phyloP scores from a whole-genome alignment of 2,888 invertebrate genomes.

The Trimorus sp. region DNA sequence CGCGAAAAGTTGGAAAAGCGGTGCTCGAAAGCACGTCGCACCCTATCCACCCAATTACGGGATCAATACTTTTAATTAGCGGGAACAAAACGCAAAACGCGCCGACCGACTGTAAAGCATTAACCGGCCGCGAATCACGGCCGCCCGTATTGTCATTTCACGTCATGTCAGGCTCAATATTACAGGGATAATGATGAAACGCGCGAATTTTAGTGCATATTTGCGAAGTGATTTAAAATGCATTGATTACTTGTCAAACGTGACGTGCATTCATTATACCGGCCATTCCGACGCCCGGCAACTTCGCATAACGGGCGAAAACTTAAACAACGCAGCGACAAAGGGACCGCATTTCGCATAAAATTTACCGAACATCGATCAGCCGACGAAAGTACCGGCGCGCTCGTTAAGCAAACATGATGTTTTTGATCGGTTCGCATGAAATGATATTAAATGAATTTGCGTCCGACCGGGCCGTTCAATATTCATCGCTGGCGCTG shows the following conservation, averaged over 20 bases:
- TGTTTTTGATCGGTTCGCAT: background rate
- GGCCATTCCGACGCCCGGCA: background rate
- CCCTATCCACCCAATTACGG: conserved; percentile 14
- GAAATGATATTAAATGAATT: conserved; percentile 1
- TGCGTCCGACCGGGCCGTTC: background rate
- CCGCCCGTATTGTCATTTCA: conserved; percentile 30
- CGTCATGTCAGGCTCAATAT: conserved; percentile 45
- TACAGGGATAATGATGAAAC: conserved; percentile 40
- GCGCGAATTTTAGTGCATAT: conserved; percentile 44
- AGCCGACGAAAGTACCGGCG: conserved; percentile 1
- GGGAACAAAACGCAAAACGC: conserved; percentile 12
- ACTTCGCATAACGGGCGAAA: conserved; percentile 10
- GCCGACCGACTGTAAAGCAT: conserved; percentile 16
- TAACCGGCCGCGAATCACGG: conserved; percentile 16
- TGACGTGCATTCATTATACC: conserved; percentile 38
- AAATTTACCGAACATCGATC: conserved; percentile 20
- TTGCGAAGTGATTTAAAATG: conserved; percentile 53
- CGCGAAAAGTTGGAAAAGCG: too few relatives aligned
- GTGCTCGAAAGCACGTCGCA: too few relatives aligned
- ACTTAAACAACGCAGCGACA: conserved; percentile 28
- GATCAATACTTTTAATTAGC: conserved; percentile 27
- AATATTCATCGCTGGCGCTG: too few relatives aligned
- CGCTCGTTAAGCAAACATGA: conserved; percentile 3
- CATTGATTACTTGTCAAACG: conserved; percentile 51
- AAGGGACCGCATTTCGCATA: conserved; percentile 36